phyloP scores from a whole-genome alignment of 2,888 invertebrate genomes.

The Chrysotoxum bicinctum region DNA sequence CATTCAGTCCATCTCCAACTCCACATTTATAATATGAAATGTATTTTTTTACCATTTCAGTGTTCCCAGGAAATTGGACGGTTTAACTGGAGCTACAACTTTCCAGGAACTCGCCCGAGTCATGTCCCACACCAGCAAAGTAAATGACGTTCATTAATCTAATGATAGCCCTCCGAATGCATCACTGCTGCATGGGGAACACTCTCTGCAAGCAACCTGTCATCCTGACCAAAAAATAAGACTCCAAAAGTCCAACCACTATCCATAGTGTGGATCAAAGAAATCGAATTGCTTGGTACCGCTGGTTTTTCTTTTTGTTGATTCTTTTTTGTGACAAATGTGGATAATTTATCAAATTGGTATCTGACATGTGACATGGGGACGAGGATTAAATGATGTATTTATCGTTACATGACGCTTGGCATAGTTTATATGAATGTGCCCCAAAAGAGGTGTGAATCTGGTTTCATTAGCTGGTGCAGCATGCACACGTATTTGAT shows the following conservation, averaged over 20 bases:
- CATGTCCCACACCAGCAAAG: slow-evolving; percentile 70
- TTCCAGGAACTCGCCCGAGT: slow-evolving; percentile 60
- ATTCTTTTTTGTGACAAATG: slow-evolving; percentile 60
- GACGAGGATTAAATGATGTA: slow-evolving; percentile 71
- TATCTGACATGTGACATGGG: slow-evolving; percentile 73
- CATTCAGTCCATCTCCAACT: slow-evolving; percentile 7
- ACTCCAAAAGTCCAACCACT: slow-evolving; percentile 34
- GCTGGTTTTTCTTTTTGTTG: slow-evolving; percentile 9
- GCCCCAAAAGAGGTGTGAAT: slow-evolving; percentile 68
- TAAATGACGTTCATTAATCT: slow-evolving; percentile 73
- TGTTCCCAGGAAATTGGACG: slow-evolving; percentile 53
- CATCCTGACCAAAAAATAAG: slow-evolving; percentile 34
- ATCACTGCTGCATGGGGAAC: slow-evolving; percentile 7
- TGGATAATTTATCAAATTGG: slow-evolving; percentile 72
- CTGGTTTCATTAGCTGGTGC: slow-evolving; percentile 66
- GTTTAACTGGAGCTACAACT: slow-evolving; percentile 58
- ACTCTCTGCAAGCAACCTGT: slow-evolving; percentile 56
- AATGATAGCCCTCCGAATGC: slow-evolving; percentile 68
- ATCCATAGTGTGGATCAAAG: slow-evolving; percentile 66
- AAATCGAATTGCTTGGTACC: slow-evolving; percentile 59
- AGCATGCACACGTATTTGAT: slow-evolving; percentile 47
- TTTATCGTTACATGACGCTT: slow-evolving; percentile 69
- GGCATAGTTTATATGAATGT: neutral
- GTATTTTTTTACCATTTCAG: neutral
- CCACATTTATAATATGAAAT: neutral